Base-by-base conservation (phyloP, 2,888 invertebrate species). In the Parapristionchus giblindavisi region DNA sequence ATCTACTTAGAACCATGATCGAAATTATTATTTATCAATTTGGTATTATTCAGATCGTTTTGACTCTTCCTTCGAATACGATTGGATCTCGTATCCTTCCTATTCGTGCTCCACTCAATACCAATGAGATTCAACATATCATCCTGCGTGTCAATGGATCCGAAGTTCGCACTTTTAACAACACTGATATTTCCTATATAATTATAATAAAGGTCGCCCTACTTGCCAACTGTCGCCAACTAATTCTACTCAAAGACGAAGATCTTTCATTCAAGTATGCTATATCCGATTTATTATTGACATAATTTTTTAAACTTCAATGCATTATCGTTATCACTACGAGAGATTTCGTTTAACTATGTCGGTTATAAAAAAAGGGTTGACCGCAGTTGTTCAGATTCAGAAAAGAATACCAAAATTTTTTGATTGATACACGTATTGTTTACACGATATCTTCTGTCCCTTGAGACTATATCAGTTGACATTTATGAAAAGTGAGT, bases 141-240 rank as follows among this genome's bases (percentile, higher is more conserved):
- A 29, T 48, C 3, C 6, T 5, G 29, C 6, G 36, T 21, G 14
- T 11, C 8, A 27, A 60, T 32, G 60, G 32, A 6, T 54, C n/a
- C 56, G 6, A 52, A 6, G 24, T 52, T 52, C 5, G n/a, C 21
- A 14, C n/a, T 4, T n/a, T 52, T 52, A 24, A 4, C 3, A 56
- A 3, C 17, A 17, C 32, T 56, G 4, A 56, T 27, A 29, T 63
- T 14, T 14, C 38, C 2, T 38, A 38, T 4, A 38, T 63, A 24
- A 63, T 36, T 40, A 5, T 38, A 5, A 43, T 4, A 8, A 29
- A 29, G 3, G 51, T 66, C 8, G 27, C 48, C 51, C 17, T 66
- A 14, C n/a, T 48, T 3, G 24, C 54, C 2, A 54, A 70, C 24
- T 70, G 70, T 32, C 70, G 38, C 24, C 70, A 70, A 27, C 36